phyloP scores from a whole-genome alignment of 2,113 vertebrate species.

The Corythaeola cristata region DNA sequence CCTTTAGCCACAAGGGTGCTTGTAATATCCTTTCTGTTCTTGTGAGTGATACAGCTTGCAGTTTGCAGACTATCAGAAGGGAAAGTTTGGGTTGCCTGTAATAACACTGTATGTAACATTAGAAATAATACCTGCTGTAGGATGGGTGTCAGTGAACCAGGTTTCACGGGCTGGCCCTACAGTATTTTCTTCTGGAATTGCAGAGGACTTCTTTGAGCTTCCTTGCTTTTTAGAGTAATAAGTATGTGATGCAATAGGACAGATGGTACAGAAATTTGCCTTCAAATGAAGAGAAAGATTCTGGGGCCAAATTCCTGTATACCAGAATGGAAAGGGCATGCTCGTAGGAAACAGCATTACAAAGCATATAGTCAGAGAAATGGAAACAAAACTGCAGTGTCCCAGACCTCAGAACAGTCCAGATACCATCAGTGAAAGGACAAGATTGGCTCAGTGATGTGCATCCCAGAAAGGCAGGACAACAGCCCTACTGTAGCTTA shows the following conservation, averaged over 20 bases:
- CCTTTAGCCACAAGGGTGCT: background rate
- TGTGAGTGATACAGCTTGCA: background rate
- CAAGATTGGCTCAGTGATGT: conserved; percentile 9
- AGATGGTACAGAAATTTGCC: background rate
- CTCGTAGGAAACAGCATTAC: conserved; percentile 1
- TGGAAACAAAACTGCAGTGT: conserved; percentile 61
- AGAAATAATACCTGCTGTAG: background rate
- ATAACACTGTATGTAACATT: background rate
- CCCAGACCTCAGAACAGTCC: background rate
- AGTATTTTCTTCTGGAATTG: background rate
- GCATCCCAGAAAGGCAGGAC: conserved; percentile 21
- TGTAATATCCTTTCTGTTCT: background rate
- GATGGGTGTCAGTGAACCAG: background rate
- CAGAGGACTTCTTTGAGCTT: background rate
- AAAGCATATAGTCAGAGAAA: conserved; percentile 61
- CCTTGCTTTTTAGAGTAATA: background rate
- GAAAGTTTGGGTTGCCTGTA: background rate
- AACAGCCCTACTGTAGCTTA: conserved; percentile 47
- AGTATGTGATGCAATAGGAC: background rate
- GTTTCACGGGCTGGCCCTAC: background rate
- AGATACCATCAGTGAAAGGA: conserved; percentile 20
- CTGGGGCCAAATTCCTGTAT: background rate
- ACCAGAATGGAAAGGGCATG: background rate
- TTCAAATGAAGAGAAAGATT: background rate
- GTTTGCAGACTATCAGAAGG: background rate